phyloP scores from a whole-genome alignment of 2,888 invertebrate genomes.

The Scaptomyza polygonia region DNA sequence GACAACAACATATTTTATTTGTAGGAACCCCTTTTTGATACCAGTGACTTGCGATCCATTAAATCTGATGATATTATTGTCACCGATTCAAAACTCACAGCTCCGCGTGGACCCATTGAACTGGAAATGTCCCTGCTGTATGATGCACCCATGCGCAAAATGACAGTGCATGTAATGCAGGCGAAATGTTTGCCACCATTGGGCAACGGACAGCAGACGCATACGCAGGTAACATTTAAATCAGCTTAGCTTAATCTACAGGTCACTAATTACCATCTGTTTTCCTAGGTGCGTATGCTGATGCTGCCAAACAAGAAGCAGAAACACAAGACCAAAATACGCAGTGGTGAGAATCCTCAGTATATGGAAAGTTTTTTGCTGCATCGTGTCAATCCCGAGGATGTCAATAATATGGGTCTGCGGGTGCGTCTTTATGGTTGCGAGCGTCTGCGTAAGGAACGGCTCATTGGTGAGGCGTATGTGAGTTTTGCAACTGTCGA shows the following conservation, averaged over 20 bases:
- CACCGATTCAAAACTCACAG: conserved; percentile 83
- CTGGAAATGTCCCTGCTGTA: conserved; percentile 93
- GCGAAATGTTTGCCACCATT: conserved; percentile 91
- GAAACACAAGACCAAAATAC: conserved; percentile 96
- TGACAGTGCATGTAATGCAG: conserved; percentile 96
- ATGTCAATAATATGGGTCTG: conserved; percentile 95
- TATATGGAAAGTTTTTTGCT: conserved; percentile 96
- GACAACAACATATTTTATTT: conserved; percentile 28
- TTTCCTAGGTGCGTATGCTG: conserved; percentile 90
- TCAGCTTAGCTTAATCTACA: background rate
- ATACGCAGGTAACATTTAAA: conserved; percentile 87
- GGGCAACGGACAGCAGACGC: conserved; percentile 88
- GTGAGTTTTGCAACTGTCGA: conserved; percentile 95
- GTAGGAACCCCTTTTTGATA: conserved; percentile 84
- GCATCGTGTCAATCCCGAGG: conserved; percentile 96
- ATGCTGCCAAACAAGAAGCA: conserved; percentile 96
- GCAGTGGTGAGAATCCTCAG: conserved; percentile 95
- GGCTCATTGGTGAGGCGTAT: conserved; percentile 95
- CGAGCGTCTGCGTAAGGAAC: conserved; percentile 95
- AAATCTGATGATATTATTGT: conserved; percentile 84
- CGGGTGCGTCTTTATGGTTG: conserved; percentile 96
- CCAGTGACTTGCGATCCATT: conserved; percentile 83
- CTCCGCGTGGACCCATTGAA: conserved; percentile 89
- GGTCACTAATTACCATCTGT: background rate
- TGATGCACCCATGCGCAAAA: conserved; percentile 95